These are phyloP conservation scores for Meloidogyne chitwoodi DNA, from an alignment of 1,140 invertebrate species.

Conservation along the genomic window DNA sequence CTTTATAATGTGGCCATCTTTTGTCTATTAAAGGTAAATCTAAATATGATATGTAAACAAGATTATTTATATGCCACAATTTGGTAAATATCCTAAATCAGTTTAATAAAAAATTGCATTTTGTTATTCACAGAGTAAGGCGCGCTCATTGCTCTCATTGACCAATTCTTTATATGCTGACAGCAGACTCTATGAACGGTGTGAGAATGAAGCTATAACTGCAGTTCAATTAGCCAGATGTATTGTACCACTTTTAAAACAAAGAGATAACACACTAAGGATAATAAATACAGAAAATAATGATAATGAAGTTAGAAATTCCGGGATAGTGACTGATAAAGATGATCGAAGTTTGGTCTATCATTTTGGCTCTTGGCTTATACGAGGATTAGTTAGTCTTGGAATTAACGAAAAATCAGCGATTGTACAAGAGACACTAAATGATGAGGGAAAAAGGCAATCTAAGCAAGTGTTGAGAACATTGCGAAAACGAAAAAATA, in stretches of 20 bases:
- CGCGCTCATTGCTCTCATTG: not conserved
- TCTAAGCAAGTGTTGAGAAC: not conserved
- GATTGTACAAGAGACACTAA: not conserved
- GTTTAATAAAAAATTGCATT: not conserved
- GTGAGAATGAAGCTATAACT: constrained; percentile 6
- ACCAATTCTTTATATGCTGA: constrained; percentile 2
- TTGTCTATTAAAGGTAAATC: constrained; percentile 3
- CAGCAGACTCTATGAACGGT: not conserved
- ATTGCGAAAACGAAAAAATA: not conserved
- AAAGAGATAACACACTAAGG: constrained; percentile 1
- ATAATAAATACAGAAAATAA: not conserved
- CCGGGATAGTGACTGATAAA: not conserved
- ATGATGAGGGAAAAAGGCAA: not conserved
- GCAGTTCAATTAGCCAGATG: constrained; percentile 12
- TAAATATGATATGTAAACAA: not conserved
- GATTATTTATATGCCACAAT: not conserved
- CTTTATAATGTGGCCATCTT: constrained; percentile 9
- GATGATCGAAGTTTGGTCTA: constrained; percentile 1
- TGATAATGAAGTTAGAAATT: not conserved
- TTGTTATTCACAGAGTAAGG: not conserved
- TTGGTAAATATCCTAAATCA: not conserved
- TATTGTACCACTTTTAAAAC: constrained; percentile 13
- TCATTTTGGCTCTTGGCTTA: constrained; percentile 6
- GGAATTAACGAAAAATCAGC: not conserved
- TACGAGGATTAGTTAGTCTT: not conserved